Evolutionary conservation across 35 echinoderm and acorn worm genomes (phyloP).

Genomic region (Heliocidaris erythrogramma): DNA sequence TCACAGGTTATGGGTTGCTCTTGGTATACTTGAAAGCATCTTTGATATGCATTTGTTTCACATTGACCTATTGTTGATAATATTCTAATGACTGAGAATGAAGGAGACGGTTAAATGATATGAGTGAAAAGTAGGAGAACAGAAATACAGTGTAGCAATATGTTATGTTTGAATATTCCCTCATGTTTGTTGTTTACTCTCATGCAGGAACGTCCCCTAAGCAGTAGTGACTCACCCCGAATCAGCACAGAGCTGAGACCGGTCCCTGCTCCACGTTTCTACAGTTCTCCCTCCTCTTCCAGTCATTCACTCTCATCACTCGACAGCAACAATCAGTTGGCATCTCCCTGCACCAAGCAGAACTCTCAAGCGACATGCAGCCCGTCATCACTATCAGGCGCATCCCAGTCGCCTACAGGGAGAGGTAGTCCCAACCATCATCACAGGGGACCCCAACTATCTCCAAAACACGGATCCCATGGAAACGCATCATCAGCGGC

Average conservation of each 20-base stretch:
- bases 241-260: constrained; percentile 47
- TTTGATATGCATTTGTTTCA: no score
- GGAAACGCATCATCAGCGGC: background rate
- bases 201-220: constrained; percentile 36
- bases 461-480: constrained; percentile 21
- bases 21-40: no score
- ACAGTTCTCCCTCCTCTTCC: constrained; percentile 35
- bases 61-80: no score
- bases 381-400: background rate
- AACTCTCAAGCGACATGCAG: background rate
- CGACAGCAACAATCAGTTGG: constrained; percentile 36
- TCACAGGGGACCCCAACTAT: background rate
- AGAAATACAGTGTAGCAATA: no score
- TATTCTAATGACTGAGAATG: no score
- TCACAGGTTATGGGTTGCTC: background rate
- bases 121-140: no score
- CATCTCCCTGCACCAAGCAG: constrained; percentile 20
- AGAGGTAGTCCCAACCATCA: constrained; percentile 41
- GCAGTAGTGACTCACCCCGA: constrained; percentile 43
- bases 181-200: background rate
- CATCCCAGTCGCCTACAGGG: constrained; percentile 3
- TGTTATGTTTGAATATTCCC: background rate
- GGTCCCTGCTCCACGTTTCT: constrained; percentile 38
- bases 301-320: constrained; percentile 43
- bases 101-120: no score